These are phyloP conservation scores for Clistopyga incitator DNA, from an alignment of 2,888 invertebrate species.

Conservation along the genomic window DNA sequence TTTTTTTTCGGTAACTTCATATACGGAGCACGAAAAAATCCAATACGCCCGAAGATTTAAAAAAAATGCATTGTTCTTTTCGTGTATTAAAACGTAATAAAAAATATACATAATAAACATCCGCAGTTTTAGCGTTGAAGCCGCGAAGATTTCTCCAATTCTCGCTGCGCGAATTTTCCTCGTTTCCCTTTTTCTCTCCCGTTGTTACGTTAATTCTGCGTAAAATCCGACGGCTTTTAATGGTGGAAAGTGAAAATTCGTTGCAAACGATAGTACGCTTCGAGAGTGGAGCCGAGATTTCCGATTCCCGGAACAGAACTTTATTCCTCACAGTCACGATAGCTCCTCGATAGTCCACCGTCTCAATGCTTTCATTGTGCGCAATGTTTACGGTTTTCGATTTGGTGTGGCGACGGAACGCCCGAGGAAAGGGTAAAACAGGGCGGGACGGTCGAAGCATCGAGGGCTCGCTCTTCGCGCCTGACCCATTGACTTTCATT, in stretches of 20 bases:
- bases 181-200: neutral
- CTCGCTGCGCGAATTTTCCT: neutral
- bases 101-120: too few relatives aligned
- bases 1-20: too few relatives aligned
- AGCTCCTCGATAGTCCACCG: neutral
- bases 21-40: too few relatives aligned
- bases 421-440: neutral
- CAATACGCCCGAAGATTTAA: too few relatives aligned
- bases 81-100: too few relatives aligned
- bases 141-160: conserved; percentile 22
- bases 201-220: neutral
- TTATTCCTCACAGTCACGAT: neutral
- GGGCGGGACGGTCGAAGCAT: conserved; percentile 42
- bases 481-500: conserved; percentile 62
- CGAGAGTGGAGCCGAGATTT: neutral
- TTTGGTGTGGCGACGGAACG: neutral
- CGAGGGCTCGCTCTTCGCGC: conserved; percentile 51
- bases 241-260: neutral
- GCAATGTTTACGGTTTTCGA: conserved; percentile 15
- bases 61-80: too few relatives aligned
- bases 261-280: neutral
- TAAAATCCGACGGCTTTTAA: conserved; percentile 2
- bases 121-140: too few relatives aligned
- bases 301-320: neutral
- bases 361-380: neutral